Base-by-base conservation (phyloP, 2,113 vertebrate genomes). In the Salminus brasiliensis region DNA sequence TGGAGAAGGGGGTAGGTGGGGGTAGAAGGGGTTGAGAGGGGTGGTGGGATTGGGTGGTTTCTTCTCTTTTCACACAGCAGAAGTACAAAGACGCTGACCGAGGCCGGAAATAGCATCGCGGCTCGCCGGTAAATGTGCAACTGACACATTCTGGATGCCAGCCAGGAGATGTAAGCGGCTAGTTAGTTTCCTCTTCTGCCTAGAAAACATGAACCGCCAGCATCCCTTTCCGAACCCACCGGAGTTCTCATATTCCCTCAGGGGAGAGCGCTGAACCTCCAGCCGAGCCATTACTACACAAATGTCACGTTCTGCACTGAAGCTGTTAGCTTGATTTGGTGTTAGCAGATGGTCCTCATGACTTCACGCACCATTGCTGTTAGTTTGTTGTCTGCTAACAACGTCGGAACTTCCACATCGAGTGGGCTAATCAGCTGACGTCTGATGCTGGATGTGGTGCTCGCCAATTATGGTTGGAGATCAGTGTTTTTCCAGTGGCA, bases 151-250 rank as follows among this genome's bases (percentile, higher is more conserved):
- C 32, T 66, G 62, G 62, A 66, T 66, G 23, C 32, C 62, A 66
- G 32, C 32, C 62, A 66, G 23, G 62, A n/a, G 36, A 66, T 39
- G 62, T 36, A 66, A 66, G 62, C 9, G 21, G 36, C 62, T 66
- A 39, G 62, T 21, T n/a, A 39, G 18, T 39, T 66, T 52, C 25
- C 25, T 65, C 36, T 49, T 69, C 76, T 69, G 55, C 63, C 27
- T 43, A 76, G 83, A 72, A 55, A 60, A 72, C 49, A 66, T 70
- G n/a, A 80, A 2, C 21, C n/a, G 11, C 15, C 27, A 36, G n/a
- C 34, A 66, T 34, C n/a, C 18, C 62, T 66, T 18, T 66, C 62
- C 32, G 39, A 66, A 66, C 62, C 62, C 18, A 39, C 62, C 12
- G 62, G 30, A 66, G 39, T 66, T n/a, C 32, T 39, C 34, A 63